Evolutionary conservation across 2,113 vertebrate species (phyloP), one percentile per base, ranked within the genome.

Genomic region (Gopherus evgoodei): DNA sequence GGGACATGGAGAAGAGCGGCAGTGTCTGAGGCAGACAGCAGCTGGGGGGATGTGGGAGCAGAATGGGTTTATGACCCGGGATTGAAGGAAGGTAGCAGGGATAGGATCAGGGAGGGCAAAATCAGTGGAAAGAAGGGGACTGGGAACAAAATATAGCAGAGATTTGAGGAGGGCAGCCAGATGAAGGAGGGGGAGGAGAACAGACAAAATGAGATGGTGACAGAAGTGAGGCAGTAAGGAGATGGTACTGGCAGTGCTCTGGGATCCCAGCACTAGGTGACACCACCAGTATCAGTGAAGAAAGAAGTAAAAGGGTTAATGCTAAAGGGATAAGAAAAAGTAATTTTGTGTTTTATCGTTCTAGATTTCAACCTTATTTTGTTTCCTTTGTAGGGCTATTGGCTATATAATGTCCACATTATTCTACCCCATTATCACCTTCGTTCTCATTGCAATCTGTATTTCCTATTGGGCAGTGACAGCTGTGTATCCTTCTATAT

Each of bases 361-460:
- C 47, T 35, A 78, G 80, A 89, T 91, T 93, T 93, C 47, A 85
- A 50, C 84, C 76, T 22, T 49, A 25, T 88, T 96, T 95, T 91
- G 83, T 95, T 98, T 96, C 89, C 91, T 96, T 97, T 88, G 24
- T 54, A 99, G 99, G 98, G 99, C 99, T 93, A 99, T 99, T 92
- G 98, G 99, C 90, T 98, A 98, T 94, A 98, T 99, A 94, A 99
- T 99, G 98, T 99, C 98, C 42, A 98, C 99, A 0, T 98, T 99
- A 93, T 97, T 99, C 97, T 99, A 99, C 96, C 99, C 99, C 4
- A 78, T 99, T 31, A 91, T 99, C 97, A 99, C 99, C 93, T 99
- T 99, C 97, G 88, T 99, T 86, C 98, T 99, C 53, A 97, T 99
- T 93, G 98, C 99, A 29, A 95, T 99, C 95, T 99, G 99, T 94